Percentiles rank a stretch among this genome's conserved stretches.
Evolutionary conservation across 1,140 invertebrate species (phyloP).

Genomic region (Zaprionus taronus): DNA sequence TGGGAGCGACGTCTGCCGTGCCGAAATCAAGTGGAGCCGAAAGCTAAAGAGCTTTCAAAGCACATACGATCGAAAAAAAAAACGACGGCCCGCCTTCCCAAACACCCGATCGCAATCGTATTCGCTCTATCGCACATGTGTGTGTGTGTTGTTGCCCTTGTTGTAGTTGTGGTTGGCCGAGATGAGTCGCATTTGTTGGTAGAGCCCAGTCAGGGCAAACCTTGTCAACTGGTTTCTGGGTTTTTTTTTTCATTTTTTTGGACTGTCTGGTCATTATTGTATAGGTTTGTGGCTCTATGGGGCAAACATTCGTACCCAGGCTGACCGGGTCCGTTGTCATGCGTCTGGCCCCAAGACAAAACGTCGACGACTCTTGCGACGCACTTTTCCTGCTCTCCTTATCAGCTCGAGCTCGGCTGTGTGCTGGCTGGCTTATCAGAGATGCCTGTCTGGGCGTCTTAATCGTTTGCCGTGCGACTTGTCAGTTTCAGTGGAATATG

Average conservation of each 20-base stretch:
- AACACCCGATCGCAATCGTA: not conserved
- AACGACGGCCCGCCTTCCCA: not conserved
- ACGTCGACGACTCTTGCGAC: constrained; percentile 18
- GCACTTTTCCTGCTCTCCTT: constrained; percentile 35
- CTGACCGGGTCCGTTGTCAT: constrained; percentile 19
- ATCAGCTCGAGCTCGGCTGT: constrained; percentile 20
- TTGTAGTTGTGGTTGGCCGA: not conserved
- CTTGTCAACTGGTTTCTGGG: constrained; percentile 36
- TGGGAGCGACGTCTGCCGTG: constrained; percentile 5
- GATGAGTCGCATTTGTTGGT: constrained; percentile 34
- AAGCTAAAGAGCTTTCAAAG: constrained; percentile 58
- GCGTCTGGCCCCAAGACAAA: constrained; percentile 16
- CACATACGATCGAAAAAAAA: constrained; percentile 19
- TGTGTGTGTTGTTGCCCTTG: not conserved
- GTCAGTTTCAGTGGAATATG: constrained; percentile 24
- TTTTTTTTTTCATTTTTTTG: not conserved
- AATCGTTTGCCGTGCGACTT: constrained; percentile 4
- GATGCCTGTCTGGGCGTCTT: constrained; percentile 40
- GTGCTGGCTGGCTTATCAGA: constrained; percentile 36
- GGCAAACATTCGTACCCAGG: not conserved
- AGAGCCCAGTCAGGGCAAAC: not conserved
- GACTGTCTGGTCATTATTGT: not conserved
- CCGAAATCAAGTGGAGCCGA: constrained; percentile 16
- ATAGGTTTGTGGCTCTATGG: not conserved
- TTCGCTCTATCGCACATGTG: not conserved